Base-by-base conservation (phyloP, 2,888 invertebrate species). In the Lasioglossum marginatum region DNA sequence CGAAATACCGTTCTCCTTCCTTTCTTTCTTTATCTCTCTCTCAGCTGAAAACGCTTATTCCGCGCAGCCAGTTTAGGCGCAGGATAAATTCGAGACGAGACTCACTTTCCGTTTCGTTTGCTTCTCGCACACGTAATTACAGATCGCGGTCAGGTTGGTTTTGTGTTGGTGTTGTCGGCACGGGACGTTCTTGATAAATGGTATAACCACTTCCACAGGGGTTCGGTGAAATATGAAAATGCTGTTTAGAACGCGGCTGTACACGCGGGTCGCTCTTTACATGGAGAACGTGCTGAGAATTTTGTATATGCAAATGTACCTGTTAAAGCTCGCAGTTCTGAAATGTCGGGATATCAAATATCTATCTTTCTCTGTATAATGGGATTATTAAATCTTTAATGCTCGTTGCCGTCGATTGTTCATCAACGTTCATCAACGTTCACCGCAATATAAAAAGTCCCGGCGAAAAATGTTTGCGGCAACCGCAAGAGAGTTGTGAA, bases 31-130 rank as follows among this genome's bases (percentile, higher is more conserved):
- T 63, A 37, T 43, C 37, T 8, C 45, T 16, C 37, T 40, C 63
- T 72, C 37, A 60, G 48, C 40, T 23, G 12, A 14, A 19, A 34
- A 2, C 48, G 77, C 73, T 73, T 77, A 81, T 77, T 77, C 57
- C 76, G 19, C 34, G 48, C 71, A 45, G 48, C 8, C 34, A 43
- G 75, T 31, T 75, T 23, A 40, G 68, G 37, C 12, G 10, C 70
- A 0, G 27, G 19, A 10, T 40, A 19, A 68, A 52, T 8, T 68
- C 40, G 68, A n/a, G 31, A 60, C 34, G 81, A 14, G 57, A 76
- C 75, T 79, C 68, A 82, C 82, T 74, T 79, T 78, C 72, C 68
- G 52, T 52, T 73, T 78, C 74, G 73, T 52, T 66, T 57, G 23
- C 68, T 48, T 63, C 31, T 76, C 60, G 16, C 45, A 14, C 27